Base-by-base conservation (phyloP, 1,140 invertebrate genomes). In the Scaptomyza hsui region DNA sequence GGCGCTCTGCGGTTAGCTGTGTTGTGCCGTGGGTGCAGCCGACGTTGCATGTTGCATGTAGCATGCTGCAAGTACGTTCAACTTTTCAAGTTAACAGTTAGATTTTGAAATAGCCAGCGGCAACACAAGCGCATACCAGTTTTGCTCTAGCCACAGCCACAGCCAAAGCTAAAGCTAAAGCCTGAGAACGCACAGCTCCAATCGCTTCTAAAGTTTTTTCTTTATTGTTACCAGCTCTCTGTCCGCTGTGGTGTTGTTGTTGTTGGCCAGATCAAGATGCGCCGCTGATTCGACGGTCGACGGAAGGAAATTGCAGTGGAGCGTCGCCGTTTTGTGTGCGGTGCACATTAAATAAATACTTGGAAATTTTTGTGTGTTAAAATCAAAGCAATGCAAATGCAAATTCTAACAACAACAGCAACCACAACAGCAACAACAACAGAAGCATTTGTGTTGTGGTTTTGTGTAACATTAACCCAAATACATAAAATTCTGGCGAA, bases 21-120 rank as follows among this genome's bases (percentile, higher is more conserved):
- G 68, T 21, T 74, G 67, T 83, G 79, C 82, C 82, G 82, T 88
- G 82, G 82, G 82, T 88, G 82, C 82, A 89, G 81, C 78, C 47
- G 48, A 53, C 62, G 78, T 77, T 81, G 81, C 82, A 88, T 88
- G 82, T 86, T 86, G 82, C 81, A 79, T 29, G 26, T 29, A 29
- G 26, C 26, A 37, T 85, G 81, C 81, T 74, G 82, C 82, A 68
- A 82, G 82, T 88, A 88, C 82, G 83, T 88, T 88, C 82, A 88
- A 89, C 82, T 88, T 89, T 88, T 88, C 78, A 80, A 89, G 82
- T 88, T 78, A 88, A 88, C 82, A 88, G 82, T 88, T 88, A 88
- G 83, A 88, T 88, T 88, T 88, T 75, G 83, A 88, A 88, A 88
- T 88, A 71, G 82, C 82, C 82, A 88, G 37, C 78, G 76, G 81